A percentile compares a stretch with the other conserved stretches of the same genome.
These are phyloP conservation scores for Ganaspis brasiliensis DNA, from an alignment of 2,888 invertebrate genomes.

Conservation along the genomic window DNA sequence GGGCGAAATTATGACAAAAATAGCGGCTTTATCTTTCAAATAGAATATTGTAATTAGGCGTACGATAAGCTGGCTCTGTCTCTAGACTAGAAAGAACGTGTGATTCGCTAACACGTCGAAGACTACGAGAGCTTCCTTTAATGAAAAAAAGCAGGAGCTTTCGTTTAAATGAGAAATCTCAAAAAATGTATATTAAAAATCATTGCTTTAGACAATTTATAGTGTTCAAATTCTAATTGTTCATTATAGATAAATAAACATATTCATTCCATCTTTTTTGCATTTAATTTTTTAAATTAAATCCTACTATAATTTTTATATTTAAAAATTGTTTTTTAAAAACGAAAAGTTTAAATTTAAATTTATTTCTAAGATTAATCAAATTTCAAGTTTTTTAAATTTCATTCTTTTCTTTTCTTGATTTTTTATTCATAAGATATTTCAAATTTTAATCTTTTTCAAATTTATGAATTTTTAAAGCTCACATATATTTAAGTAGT, in stretches of 20 bases:
- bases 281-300: neutral
- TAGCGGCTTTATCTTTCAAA: constrained; percentile 14
- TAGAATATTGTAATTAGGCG: constrained; percentile 25
- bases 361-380: too few species aligned
- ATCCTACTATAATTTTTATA: too few species aligned
- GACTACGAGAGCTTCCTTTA: constrained; percentile 54
- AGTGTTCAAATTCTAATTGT: too few species aligned
- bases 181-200: neutral
- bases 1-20: constrained; percentile 14
- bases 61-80: constrained; percentile 55
- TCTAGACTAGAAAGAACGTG: constrained; percentile 77
- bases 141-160: constrained; percentile 45
- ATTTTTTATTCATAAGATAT: too few species aligned
- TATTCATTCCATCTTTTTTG: neutral
- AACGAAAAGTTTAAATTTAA: too few species aligned
- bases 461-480: too few species aligned
- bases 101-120: constrained; percentile 60
- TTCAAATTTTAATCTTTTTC: too few species aligned
- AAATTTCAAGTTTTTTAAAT: too few species aligned
- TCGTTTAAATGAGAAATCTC: neutral
- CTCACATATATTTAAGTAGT: too few species aligned
- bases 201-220: too few species aligned
- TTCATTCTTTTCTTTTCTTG: too few species aligned
- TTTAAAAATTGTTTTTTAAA: too few species aligned
- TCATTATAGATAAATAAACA: neutral